Evolutionary conservation across 2,888 invertebrate species (phyloP).

Genomic region (Scaptomyza cyrtandrae): DNA sequence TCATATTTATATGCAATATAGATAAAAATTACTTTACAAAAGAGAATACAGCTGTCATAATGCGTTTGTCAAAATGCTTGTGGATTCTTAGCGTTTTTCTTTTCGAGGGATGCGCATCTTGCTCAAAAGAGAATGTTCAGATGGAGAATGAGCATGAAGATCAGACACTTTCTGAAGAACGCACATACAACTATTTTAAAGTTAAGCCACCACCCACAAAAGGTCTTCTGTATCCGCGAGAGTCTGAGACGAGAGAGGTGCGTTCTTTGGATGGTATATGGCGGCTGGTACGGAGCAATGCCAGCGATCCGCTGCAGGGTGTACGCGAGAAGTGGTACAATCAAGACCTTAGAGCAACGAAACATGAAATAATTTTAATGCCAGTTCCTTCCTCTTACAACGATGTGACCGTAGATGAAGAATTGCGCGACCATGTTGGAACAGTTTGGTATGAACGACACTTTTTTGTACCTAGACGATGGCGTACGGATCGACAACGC

Average conservation of each 20-base stretch:
- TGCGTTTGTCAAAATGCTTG: constrained; percentile 3
- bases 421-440: constrained; percentile 96
- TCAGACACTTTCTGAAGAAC: not conserved
- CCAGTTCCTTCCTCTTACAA: constrained; percentile 98
- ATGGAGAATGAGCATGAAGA: not conserved
- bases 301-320: constrained; percentile 89
- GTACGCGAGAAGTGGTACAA: constrained; percentile 91
- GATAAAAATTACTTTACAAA: not conserved
- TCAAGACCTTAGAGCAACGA: constrained; percentile 88
- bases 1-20: not conserved
- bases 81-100: constrained; percentile 2
- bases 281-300: constrained; percentile 92
- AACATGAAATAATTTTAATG: constrained; percentile 89
- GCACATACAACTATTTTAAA: constrained; percentile 30
- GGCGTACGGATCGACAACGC: constrained; percentile 86
- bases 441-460: constrained; percentile 97
- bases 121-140: not conserved
- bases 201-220: constrained; percentile 55
- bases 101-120: not conserved
- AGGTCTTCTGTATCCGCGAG: constrained; percentile 85
- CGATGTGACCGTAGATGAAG: constrained; percentile 92
- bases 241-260: constrained; percentile 93
- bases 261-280: constrained; percentile 94
- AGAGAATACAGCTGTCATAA: constrained; percentile 5
- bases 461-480: constrained; percentile 91